Evolutionary conservation across 2,113 vertebrate genomes (phyloP), one percentile per base, ranked within the genome.

Genomic region (Scophthalmus maximus): DNA sequence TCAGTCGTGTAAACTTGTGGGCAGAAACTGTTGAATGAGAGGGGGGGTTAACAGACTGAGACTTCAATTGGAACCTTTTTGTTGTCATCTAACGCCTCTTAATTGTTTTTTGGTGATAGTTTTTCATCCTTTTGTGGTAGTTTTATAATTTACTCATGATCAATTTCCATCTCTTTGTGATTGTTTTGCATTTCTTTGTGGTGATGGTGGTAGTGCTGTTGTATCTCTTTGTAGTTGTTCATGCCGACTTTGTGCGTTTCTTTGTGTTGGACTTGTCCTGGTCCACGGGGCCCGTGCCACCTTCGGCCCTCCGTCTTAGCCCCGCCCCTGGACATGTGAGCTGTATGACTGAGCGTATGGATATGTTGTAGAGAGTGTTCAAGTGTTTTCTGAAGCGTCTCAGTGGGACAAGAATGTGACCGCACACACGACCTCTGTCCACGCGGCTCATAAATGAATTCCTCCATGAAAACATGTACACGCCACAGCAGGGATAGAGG

Each of bases 401-500:
- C 77, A 81, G 90, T 91, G 86, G 86, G 88, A 81, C 67, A 73
- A 86, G 85, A 93, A 92, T 93, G 88, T 74, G 61, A 76, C 64
- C 73, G 68, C 76, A 78, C 82, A 86, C 76, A 64, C 64, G 71
- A 76, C 27, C 49, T 58, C 81, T 81, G 83, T 89, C 84, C 87
- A 86, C 73, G 63, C 85, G 68, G 59, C 59, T 62, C 53, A 20
- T 82, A 85, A n/a, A 92, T 90, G 50, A 84, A 94, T 92, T 93
- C 92, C 93, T 85, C 88, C 89, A 79, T 92, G 87, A 91, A n/a
- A 86, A 88, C 89, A 91, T 93, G 91, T 89, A 91, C 91, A 92
- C 92, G 72, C 82, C 68, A 50, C 72, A 36, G 67, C 59, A 61
- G 86, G 81, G 79, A 84, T 78, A 82, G 82, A 86, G 73, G 50